Percentiles rank a stretch among this genome's conserved stretches.
Evolutionary conservation across 1,140 invertebrate species (phyloP).

Genomic region (Heterodera carotae): DNA sequence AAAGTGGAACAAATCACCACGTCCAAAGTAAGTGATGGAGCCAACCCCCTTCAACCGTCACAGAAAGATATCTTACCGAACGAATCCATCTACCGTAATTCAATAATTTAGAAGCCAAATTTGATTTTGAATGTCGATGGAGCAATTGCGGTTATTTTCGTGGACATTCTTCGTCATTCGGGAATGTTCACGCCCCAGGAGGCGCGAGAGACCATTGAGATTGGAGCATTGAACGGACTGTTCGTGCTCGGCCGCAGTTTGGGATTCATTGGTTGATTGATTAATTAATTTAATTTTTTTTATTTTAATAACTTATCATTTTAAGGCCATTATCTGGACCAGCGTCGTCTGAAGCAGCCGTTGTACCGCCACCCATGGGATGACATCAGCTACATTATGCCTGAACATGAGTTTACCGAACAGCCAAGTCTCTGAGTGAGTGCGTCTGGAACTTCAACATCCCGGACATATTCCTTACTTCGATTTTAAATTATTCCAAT

Average conservation of each 20-base stretch:
- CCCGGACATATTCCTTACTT: no score
- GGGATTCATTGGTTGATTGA: slow-evolving; percentile 85
- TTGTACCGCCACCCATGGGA: slow-evolving; percentile 99
- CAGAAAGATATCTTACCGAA: slow-evolving; percentile 15
- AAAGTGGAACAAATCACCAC: slow-evolving; percentile 99
- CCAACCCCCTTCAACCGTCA: neutral
- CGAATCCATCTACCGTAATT: no score
- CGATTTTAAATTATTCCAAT: neutral
- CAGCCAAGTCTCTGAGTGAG: slow-evolving; percentile 26
- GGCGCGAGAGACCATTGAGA: slow-evolving; percentile 94
- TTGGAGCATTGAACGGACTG: slow-evolving; percentile 94
- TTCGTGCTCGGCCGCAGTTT: slow-evolving; percentile 97
- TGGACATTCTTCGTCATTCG: slow-evolving; percentile 88
- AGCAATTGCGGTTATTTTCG: slow-evolving; percentile 92
- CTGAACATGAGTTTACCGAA: slow-evolving; percentile 69
- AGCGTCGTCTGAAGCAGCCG: slow-evolving; percentile 96
- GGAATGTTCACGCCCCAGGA: slow-evolving; percentile 88
- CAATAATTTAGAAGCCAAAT: slow-evolving; percentile 90
- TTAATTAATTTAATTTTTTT: neutral
- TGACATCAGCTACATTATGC: slow-evolving; percentile 96
- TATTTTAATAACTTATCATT: neutral
- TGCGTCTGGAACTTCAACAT: neutral
- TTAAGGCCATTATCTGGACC: slow-evolving; percentile 92
- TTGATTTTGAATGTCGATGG: slow-evolving; percentile 98
- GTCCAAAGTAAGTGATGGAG: slow-evolving; percentile 73